These are phyloP conservation scores for Dolichomitus sp. DNA, from an alignment of 2,888 invertebrate genomes.

Conservation along the genomic window DNA sequence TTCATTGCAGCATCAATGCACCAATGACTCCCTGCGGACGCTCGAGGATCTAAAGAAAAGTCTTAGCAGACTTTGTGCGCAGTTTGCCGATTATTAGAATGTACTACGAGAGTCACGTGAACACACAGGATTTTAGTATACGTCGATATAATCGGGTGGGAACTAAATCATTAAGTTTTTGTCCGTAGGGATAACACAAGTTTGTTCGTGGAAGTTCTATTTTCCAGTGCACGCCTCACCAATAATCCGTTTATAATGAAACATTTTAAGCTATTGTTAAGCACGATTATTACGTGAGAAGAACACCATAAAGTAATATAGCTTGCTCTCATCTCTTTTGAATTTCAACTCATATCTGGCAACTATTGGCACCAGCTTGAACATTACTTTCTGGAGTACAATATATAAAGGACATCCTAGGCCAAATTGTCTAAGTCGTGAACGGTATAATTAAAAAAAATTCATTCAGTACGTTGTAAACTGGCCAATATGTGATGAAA, in stretches of 20 bases:
- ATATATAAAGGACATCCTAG: neutral
- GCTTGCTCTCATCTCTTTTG: neutral
- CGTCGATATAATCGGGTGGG: neutral
- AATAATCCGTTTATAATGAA: slow-evolving; percentile 75
- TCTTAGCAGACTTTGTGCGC: neutral
- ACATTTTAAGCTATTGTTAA: slow-evolving; percentile 17
- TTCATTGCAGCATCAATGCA: neutral
- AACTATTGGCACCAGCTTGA: neutral
- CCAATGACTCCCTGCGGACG: neutral
- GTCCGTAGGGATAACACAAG: too few relatives aligned
- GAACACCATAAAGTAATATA: neutral
- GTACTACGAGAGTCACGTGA: neutral
- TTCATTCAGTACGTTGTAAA: too few relatives aligned
- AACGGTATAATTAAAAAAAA: too few relatives aligned
- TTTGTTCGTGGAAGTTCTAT: neutral
- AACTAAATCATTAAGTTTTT: neutral
- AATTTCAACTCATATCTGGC: neutral
- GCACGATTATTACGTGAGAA: neutral
- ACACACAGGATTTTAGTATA: neutral
- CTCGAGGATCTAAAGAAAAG: neutral
- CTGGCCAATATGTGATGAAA: too few relatives aligned
- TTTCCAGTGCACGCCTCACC: neutral
- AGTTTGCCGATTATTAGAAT: neutral
- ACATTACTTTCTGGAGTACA: neutral
- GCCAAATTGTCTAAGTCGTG: too few relatives aligned